Evolutionary conservation across 2,888 invertebrate genomes (phyloP).

Genomic region (Gandaritis pyraliata): DNA sequence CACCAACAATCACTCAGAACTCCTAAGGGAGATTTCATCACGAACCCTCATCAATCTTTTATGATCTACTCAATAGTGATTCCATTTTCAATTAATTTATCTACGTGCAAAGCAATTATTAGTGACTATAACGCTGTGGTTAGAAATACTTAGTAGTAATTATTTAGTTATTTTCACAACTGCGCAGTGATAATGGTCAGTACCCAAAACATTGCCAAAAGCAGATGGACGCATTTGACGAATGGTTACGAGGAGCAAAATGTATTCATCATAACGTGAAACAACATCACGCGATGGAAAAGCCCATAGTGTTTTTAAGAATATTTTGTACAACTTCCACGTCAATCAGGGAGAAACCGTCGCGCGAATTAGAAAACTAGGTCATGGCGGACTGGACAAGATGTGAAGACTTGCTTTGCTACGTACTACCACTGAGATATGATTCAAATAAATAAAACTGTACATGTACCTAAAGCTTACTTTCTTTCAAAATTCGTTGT

Average conservation of each 20-base stretch:
- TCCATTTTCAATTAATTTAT: conserved; percentile 11
- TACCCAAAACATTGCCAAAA: no score
- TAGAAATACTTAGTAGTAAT: neutral
- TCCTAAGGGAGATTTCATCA: conserved; percentile 22
- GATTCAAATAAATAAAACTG: neutral
- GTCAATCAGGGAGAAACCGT: neutral
- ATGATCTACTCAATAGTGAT: conserved; percentile 26
- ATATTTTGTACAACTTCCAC: neutral
- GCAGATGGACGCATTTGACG: no score
- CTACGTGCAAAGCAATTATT: neutral
- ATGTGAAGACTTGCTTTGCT: conserved; percentile 1
- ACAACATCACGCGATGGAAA: no score
- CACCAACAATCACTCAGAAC: conserved; percentile 22
- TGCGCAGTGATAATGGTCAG: no score
- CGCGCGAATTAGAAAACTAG: neutral
- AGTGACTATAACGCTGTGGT: neutral
- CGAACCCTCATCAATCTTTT: conserved; percentile 37
- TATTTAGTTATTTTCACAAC: no score
- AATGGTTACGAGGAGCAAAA: no score
- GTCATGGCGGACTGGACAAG: neutral
- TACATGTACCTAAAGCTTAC: neutral
- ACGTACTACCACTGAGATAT: neutral
- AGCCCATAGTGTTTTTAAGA: no score
- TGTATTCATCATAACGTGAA: no score
- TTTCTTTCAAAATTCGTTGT: neutral